Evolutionary conservation across 2,113 vertebrate species (phyloP).

Genomic region (Proterorhinus semilunaris): DNA sequence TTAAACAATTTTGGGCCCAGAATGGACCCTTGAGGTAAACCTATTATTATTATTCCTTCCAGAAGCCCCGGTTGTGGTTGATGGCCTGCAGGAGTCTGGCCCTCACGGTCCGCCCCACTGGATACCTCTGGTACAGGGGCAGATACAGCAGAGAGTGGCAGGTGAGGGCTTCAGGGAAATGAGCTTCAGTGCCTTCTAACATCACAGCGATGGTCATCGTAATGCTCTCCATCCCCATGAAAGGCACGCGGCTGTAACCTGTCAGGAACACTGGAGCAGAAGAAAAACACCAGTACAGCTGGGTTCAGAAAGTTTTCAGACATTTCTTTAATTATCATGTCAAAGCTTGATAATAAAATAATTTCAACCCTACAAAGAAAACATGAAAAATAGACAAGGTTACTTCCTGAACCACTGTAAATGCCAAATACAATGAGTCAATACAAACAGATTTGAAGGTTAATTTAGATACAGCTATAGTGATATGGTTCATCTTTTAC

Average conservation of each 20-base stretch:
- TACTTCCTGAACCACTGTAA: background rate
- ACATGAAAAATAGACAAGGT: background rate
- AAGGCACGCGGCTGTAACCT: conserved; percentile 74
- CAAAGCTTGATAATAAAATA: too few relatives aligned
- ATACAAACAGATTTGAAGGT: background rate
- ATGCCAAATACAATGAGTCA: background rate
- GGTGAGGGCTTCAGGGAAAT: conserved; percentile 71
- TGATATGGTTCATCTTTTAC: conserved; percentile 27
- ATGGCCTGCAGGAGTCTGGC: conserved; percentile 74
- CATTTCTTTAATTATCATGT: background rate
- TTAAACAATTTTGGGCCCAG: too few relatives aligned
- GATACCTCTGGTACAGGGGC: conserved; percentile 71
- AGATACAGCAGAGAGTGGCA: conserved; percentile 72
- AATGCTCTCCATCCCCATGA: conserved; percentile 66
- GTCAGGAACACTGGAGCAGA: conserved; percentile 77
- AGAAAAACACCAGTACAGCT: background rate
- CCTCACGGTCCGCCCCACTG: conserved; percentile 61
- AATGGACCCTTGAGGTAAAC: too few relatives aligned
- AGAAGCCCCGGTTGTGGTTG: conserved; percentile 71
- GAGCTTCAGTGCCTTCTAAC: conserved; percentile 49
- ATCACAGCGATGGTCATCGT: conserved; percentile 68
- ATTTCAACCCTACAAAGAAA: background rate
- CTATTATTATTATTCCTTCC: too few relatives aligned
- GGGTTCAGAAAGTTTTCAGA: too few relatives aligned
- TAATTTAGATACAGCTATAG: background rate